Evolutionary conservation across 2,888 invertebrate genomes (phyloP).

Genomic region (Melieria crassipennis): DNA sequence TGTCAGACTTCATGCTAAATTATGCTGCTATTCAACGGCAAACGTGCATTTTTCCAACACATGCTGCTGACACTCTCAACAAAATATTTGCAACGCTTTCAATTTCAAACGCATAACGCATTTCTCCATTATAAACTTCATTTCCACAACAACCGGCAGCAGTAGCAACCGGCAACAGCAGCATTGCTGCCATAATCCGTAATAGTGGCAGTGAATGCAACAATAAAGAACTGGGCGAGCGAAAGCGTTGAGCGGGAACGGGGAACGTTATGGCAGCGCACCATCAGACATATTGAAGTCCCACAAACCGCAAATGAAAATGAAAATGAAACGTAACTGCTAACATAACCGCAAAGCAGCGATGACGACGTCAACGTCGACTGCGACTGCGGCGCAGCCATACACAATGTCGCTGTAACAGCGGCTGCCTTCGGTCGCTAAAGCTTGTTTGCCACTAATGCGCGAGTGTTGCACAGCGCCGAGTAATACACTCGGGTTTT

Average conservation of each 20-base stretch:
- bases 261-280: too few relatives aligned
- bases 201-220: not conserved
- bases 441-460: too few relatives aligned
- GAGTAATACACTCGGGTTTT: not conserved
- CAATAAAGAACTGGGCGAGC: not conserved
- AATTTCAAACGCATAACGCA: not conserved
- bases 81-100: not conserved
- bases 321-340: not conserved
- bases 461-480: too few relatives aligned
- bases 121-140: slow-evolving; percentile 7
- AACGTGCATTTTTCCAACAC: too few relatives aligned
- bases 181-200: too few relatives aligned
- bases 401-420: too few relatives aligned
- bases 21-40: too few relatives aligned
- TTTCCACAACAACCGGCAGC: not conserved
- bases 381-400: too few relatives aligned
- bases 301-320: too few relatives aligned
- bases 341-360: not conserved
- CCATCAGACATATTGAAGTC: not conserved
- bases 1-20: not conserved
- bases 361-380: too few relatives aligned
- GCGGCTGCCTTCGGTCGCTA: not conserved
- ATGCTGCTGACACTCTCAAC: not conserved
- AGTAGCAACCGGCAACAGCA: not conserved
- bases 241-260: not conserved